phyloP scores from a whole-genome alignment of 2,888 invertebrate genomes.

The Augiades crinisus region DNA sequence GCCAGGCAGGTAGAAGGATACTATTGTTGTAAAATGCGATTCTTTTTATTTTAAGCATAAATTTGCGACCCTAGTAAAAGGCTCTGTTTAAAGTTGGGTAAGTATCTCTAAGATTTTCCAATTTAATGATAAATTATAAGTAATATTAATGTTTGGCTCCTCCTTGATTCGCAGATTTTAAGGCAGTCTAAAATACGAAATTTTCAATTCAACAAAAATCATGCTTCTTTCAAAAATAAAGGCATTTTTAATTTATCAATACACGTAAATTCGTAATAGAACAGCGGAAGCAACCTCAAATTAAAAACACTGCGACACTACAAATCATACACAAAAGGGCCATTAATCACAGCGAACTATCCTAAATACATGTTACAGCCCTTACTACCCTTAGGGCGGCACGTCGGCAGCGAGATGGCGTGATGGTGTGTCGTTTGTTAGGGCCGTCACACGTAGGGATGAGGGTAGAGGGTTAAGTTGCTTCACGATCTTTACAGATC shows the following conservation, averaged over 20 bases:
- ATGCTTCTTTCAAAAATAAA: too few species aligned
- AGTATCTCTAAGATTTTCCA: too few species aligned
- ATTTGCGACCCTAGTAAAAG: too few species aligned
- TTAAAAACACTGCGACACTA: slow-evolving; percentile 1
- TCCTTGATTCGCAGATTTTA: too few species aligned
- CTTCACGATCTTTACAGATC: background rate
- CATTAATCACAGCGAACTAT: slow-evolving; percentile 18
- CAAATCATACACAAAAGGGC: slow-evolving; percentile 17
- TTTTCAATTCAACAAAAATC: too few species aligned
- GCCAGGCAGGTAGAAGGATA: too few species aligned
- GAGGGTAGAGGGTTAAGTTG: slow-evolving; percentile 18
- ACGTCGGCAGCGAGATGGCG: slow-evolving; percentile 18
- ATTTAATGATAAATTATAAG: too few species aligned
- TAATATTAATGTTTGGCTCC: too few species aligned
- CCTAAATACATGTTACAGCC: slow-evolving; percentile 20
- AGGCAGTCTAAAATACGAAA: too few species aligned
- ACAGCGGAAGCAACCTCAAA: background rate
- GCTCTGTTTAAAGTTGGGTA: too few species aligned
- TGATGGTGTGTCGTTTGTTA: slow-evolving; percentile 19
- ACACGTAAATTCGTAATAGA: background rate
- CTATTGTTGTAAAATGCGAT: too few species aligned
- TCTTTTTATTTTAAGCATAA: too few species aligned
- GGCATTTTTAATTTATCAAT: background rate
- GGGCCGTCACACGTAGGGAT: slow-evolving; percentile 7
- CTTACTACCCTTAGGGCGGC: slow-evolving; percentile 11